Evolutionary conservation across 2,113 vertebrate species (phyloP), one percentile per base, ranked within the genome.

Genomic region (Amphiprion ocellaris): DNA sequence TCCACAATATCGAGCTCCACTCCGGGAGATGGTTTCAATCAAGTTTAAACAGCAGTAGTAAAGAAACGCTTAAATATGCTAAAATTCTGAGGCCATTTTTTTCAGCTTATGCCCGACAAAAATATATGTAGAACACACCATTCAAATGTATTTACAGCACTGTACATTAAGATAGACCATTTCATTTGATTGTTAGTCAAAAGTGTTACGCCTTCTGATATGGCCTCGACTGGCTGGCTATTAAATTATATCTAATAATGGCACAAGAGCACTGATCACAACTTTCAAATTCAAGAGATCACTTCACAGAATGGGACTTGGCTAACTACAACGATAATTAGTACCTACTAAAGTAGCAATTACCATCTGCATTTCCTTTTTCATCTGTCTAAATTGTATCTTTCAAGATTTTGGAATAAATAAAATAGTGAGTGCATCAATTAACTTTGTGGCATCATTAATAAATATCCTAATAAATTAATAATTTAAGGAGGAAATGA

Each of bases 61-160:
- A 92, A 85, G 73, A 88, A 90, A 92, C 89, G 88, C 85, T 92
- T 86, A 88, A 92, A 88, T 90, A 92, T 90, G 87, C 84, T 81
- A 90, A 89, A 83, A 87, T 86, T 90, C 89, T 77, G 92, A 93
- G 93, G 87, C 89, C 69, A 75, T 79, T 83, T 74, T 84, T 89
- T 90, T 89, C 76, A 87, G 89, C 79, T 87, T 82, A 80, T 91
- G 87, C 89, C 89, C 69, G 89, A 92, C 91, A 88, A 92, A 92
- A 89, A 89, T 93, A 93, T 92, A 92, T 92, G 84, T 91, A 92
- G 90, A 92, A 84, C 90, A 95, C 93, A 89, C 92, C 89, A 93
- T 93, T 93, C 87, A 94, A 94, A 94, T 89, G 92, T 95, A 95
- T 96, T 94, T 95, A 95, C 94, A 96, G 88, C 81, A 84, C 90